Evolutionary conservation across 2,888 invertebrate species (phyloP).

Genomic region (Orthosia incerta): DNA sequence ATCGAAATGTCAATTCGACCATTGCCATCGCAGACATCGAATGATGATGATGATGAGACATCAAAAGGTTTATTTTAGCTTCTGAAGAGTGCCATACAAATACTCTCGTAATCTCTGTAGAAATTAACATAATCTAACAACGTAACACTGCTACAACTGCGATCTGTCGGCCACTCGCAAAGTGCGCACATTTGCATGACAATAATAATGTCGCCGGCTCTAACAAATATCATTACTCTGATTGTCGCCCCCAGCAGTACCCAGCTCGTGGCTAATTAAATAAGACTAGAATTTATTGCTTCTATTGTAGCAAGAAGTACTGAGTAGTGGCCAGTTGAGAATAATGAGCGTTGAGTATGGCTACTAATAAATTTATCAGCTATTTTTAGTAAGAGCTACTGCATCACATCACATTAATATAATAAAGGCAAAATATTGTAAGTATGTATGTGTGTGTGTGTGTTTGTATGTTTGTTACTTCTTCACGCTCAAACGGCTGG

Average conservation of each 20-base stretch:
- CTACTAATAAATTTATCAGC: too few species aligned
- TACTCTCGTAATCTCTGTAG: not conserved
- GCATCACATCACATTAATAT: too few species aligned
- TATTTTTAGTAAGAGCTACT: too few species aligned
- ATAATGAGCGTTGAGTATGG: not conserved
- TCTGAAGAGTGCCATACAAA: not conserved
- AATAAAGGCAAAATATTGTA: too few species aligned
- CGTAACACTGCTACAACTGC: not conserved
- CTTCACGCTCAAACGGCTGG: too few species aligned
- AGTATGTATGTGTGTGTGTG: too few species aligned
- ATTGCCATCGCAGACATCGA: too few species aligned
- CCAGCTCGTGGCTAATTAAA: constrained; percentile 45
- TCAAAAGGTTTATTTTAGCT: too few species aligned
- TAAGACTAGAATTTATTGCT: constrained; percentile 46
- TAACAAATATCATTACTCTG: constrained; percentile 48
- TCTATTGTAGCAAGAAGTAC: constrained; percentile 1
- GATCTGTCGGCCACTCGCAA: constrained; percentile 4
- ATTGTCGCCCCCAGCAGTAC: constrained; percentile 34
- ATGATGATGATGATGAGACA: too few species aligned
- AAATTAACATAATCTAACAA: constrained; percentile 20
- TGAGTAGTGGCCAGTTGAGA: constrained; percentile 6
- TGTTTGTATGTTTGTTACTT: too few species aligned
- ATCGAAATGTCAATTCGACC: too few species aligned
- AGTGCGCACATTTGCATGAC: constrained; percentile 38
- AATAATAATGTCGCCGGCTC: constrained; percentile 43